Evolutionary conservation across 2,113 vertebrate genomes (phyloP).

Genomic region (Scomber japonicus): DNA sequence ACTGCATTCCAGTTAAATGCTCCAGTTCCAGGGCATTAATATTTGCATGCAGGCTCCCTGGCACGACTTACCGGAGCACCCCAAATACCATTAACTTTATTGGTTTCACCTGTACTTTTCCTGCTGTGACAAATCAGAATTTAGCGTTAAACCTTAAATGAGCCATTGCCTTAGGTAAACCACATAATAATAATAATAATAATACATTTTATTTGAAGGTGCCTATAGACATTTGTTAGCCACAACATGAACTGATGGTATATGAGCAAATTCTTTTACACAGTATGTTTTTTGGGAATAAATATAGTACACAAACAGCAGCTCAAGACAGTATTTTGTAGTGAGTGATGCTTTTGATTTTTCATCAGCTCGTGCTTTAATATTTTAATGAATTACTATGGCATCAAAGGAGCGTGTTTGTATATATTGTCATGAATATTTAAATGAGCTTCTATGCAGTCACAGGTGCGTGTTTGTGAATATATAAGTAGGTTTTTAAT

Average conservation of each 20-base stretch:
- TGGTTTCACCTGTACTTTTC: slow-evolving; percentile 19
- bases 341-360: not conserved
- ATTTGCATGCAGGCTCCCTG: not conserved
- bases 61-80: not conserved
- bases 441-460: slow-evolving; percentile 34
- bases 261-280: not conserved
- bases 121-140: slow-evolving; percentile 11
- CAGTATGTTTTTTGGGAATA: slow-evolving; percentile 12
- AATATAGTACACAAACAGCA: not conserved
- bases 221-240: not conserved
- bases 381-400: slow-evolving; percentile 17
- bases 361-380: slow-evolving; percentile 11
- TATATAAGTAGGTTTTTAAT: slow-evolving; percentile 42
- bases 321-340: not conserved
- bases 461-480: slow-evolving; percentile 34
- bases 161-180: slow-evolving; percentile 1
- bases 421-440: slow-evolving; percentile 41
- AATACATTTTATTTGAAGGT: too few species aligned
- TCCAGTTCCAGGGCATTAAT: not conserved
- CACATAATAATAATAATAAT: not conserved
- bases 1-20: not conserved
- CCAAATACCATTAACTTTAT: slow-evolving; percentile 1
- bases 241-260: not conserved
- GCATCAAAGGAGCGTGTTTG: slow-evolving; percentile 35
- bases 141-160: slow-evolving; percentile 9